phyloP scores from a whole-genome alignment of 2,888 invertebrate genomes.

The Cantharis flavilabris region DNA sequence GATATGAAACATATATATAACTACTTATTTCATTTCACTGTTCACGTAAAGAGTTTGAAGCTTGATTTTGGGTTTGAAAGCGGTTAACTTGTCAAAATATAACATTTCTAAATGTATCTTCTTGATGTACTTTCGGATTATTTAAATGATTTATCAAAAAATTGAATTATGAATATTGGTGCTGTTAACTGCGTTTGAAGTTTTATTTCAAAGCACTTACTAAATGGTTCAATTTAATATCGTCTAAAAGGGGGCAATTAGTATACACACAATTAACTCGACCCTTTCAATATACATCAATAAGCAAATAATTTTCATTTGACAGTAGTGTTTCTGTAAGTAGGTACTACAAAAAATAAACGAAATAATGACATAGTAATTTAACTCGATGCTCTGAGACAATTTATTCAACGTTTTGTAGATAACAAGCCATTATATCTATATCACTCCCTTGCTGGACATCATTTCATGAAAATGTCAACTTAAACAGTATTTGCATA shows the following conservation, averaged over 20 bases:
- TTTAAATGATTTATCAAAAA: not conserved
- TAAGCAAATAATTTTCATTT: not conserved
- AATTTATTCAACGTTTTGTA: not conserved
- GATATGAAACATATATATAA: no score
- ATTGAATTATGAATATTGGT: not conserved
- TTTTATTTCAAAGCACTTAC: not conserved
- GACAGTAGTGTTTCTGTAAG: not conserved
- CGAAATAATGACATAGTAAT: not conserved
- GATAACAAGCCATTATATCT: not conserved
- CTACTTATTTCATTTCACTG: no score
- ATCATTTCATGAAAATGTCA: not conserved
- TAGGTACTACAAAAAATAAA: not conserved
- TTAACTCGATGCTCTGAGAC: not conserved
- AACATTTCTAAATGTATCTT: not conserved
- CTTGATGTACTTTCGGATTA: not conserved
- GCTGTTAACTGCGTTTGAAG: not conserved
- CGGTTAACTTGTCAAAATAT: not conserved
- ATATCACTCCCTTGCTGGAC: not conserved
- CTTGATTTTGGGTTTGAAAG: not conserved
- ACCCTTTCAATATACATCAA: not conserved
- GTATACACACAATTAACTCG: not conserved
- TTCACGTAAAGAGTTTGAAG: not conserved
- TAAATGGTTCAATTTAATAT: not conserved
- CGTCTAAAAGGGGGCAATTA: not conserved
- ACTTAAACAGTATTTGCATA: conserved; percentile 3